Percentiles rank a stretch among this genome's conserved stretches.
Evolutionary conservation across 2,113 vertebrate species (phyloP).

Genomic region (Hipposideros armiger): DNA sequence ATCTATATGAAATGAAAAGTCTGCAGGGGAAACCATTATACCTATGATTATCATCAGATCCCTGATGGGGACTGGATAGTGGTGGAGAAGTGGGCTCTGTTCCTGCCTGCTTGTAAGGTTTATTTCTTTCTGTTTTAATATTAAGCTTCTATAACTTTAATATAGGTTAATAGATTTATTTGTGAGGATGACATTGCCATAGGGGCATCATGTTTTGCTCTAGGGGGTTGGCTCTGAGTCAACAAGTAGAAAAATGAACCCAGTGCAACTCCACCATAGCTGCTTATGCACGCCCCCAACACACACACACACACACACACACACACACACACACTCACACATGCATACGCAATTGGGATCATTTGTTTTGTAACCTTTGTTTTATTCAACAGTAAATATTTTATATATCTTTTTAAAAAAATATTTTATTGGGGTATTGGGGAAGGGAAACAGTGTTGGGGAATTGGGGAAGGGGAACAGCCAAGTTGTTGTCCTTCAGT

Average conservation of each 20-base stretch:
- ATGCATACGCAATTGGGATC: background rate
- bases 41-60: constrained; percentile 49
- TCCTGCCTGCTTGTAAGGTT: constrained; percentile 1
- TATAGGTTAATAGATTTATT: constrained; percentile 15
- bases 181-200: background rate
- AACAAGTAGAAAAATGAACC: background rate
- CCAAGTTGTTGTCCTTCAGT: no score
- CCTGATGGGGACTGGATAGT: background rate
- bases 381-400: constrained; percentile 47
- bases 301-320: background rate
- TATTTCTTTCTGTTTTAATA: constrained; percentile 50
- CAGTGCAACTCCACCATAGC: background rate
- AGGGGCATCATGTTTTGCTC: background rate
- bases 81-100: background rate
- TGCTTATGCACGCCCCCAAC: background rate
- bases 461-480: no score
- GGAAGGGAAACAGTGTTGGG: no score
- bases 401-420: background rate
- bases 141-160: constrained; percentile 43
- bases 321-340: background rate
- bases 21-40: background rate
- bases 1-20: constrained; percentile 32
- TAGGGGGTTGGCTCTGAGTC: background rate
- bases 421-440: no score
- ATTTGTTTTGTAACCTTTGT: constrained; percentile 13